Evolutionary conservation across 2,888 invertebrate species (phyloP), one percentile per base, ranked within the genome.

Genomic region (Agelastica alni): DNA sequence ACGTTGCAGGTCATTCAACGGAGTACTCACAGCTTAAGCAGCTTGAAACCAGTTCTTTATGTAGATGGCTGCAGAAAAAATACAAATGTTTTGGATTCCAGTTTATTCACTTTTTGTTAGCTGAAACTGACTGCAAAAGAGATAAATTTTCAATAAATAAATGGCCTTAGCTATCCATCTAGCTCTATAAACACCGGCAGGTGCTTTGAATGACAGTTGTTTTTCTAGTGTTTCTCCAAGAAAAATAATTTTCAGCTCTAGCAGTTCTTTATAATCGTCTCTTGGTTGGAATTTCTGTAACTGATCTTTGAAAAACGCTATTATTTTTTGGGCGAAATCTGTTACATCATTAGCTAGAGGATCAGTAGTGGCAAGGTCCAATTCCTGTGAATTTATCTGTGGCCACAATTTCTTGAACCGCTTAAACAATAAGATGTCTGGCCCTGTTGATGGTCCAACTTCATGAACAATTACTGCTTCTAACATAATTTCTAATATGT

Each of bases 151-250:
- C n/a, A 62, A 43, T 14, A 37, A 56, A 43, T 64, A 66, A 34
- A 63, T 60, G 6, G 59, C 60, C 51, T 59, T 65, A 13, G 64
- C 51, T 62, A 67, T 67, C 61, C 64, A 67, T 17, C 62, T 16
- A 10, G 66, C 64, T 43, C 59, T 62, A 52, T 63, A 63, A 30
- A 64, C 14, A 20, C 51, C 62, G 12, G 56, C 65, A 36, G 64
- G 66, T 22, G 45, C 12, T 31, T 53, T 45, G 31, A 67, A 62
- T 20, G 39, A 47, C 16, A 61, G 22, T 34, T 52, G 56, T 37
- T 51, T 53, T 2, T 41, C 20, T 31, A 59, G 58, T n/a, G 20
- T 28, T 9, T 47, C 58, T 26, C 61, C 60, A 16, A 62, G 45
- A 51, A 64, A 64, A 41, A 62, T 61, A 9, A 62, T 20, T 6